Evolutionary conservation across 2,113 vertebrate species (phyloP).

Genomic region (Pan troglodytes): DNA sequence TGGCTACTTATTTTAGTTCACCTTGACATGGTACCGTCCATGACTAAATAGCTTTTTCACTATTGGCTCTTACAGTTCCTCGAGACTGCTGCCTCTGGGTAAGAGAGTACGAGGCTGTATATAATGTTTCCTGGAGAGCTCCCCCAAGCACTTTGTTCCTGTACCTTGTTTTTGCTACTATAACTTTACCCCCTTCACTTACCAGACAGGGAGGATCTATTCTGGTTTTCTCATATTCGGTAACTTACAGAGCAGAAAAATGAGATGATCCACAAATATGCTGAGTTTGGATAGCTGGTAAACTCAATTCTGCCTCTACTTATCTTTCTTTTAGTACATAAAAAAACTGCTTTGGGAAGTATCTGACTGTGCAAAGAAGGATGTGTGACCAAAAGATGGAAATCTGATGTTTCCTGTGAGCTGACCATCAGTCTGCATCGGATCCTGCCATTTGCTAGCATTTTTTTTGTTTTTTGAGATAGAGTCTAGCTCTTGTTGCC

Average conservation of each 20-base stretch:
- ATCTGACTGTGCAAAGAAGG: background rate
- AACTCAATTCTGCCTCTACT: background rate
- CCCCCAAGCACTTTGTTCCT: background rate
- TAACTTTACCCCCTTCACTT: background rate
- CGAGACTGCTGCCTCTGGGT: background rate
- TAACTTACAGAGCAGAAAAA: slow-evolving; percentile 22
- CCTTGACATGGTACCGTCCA: background rate
- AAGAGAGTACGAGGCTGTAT: background rate
- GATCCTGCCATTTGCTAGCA: background rate
- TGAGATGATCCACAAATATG: background rate
- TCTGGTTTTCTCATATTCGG: background rate
- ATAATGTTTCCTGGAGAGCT: background rate
- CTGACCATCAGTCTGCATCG: background rate
- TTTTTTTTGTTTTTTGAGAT: background rate
- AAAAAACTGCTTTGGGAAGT: background rate
- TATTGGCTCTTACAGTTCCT: background rate
- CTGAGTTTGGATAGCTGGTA: background rate
- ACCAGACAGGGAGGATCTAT: background rate
- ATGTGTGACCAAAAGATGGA: background rate
- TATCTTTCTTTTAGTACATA: background rate
- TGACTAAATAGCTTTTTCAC: slow-evolving; percentile 19
- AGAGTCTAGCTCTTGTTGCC: too few species aligned
- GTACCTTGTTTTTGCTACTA: background rate
- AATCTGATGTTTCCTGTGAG: background rate
- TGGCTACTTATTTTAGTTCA: background rate